Evolutionary conservation across 1,140 invertebrate species (phyloP), one percentile per base, ranked within the genome.

Genomic region (Dendroctonus ponderosae): DNA sequence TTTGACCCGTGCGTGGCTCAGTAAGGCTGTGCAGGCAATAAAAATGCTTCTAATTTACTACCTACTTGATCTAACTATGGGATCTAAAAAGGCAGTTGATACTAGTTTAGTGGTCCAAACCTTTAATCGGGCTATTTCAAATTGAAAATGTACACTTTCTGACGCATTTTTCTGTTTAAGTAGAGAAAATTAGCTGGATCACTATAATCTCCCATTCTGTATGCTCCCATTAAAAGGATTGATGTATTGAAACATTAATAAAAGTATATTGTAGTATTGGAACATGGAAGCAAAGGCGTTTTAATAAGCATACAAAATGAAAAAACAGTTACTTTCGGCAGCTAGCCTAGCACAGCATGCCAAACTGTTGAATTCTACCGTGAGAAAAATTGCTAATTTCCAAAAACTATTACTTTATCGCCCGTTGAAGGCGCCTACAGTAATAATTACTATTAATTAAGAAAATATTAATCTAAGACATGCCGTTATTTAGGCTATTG

Each of bases 1-100:
- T 69, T 72, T 50, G 62, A 72, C 68, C 71, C 72, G 75, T 78
- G 76, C 76, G 77, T 78, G 76, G 77, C 77, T 70, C 72, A 71
- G 74, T 71, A 71, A 77, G 77, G 77, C 77, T 78, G 76, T 78
- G 77, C 76, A 76, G 76, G 76, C 74, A 70, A 70, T 69, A 64
- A 72, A 26, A 66, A 76, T 75, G 77, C 77, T 77, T 76, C 75
- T 77, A 77, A 70, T 63, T 57, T 48, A 71, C 71, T 75, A 77
- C 71, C 65, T 67, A 67, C 65, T 59, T 66, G 44, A 42, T 57
- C 54, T 59, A 66, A 66, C 62, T 65, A 65, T 65, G 53, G 53
- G 54, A 65, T 56, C 62, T 65, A 65, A 42, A 61, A 54, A 56
- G 54, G 60, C 48, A 70, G 70, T 68, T 71, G 71, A 72, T 68